phyloP scores from a whole-genome alignment of 2,797 vertebrate species.

The Sebastes iracundus region DNA sequence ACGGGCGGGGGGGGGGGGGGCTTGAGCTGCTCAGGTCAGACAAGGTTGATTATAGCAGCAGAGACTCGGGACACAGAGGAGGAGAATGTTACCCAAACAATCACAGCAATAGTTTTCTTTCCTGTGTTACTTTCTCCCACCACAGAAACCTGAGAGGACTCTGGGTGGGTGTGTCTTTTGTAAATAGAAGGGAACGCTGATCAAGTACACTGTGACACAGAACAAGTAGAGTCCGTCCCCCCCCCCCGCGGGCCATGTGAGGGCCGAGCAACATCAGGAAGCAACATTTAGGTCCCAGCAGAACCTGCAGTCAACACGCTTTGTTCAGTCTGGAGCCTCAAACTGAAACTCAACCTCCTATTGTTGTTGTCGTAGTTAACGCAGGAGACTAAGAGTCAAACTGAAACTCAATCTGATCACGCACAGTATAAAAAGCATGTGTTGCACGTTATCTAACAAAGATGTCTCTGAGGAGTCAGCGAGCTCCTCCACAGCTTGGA shows the following conservation, averaged over 20 bases:
- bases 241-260: background rate
- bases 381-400: background rate
- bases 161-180: conserved; percentile 23
- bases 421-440: background rate
- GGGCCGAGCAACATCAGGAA: conserved; percentile 7
- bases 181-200: conserved; percentile 12
- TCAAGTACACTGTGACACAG: conserved; percentile 16
- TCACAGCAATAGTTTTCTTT: conserved; percentile 15
- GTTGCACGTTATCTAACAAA: conserved; percentile 9
- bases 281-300: conserved; percentile 8
- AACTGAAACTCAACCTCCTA: conserved; percentile 1
- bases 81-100: conserved; percentile 32
- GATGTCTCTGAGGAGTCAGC: conserved; percentile 7
- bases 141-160: conserved; percentile 29
- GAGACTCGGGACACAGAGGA: conserved; percentile 21
- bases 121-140: conserved; percentile 21
- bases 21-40: conserved; percentile 49
- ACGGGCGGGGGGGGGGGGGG: background rate
- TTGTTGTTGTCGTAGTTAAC: background rate
- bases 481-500: background rate
- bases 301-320: conserved; percentile 14
- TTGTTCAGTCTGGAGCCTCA: background rate
- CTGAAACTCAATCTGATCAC: conserved; percentile 2
- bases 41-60: conserved; percentile 40
- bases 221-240: background rate